phyloP scores from a whole-genome alignment of 92 coral and sea anemone species.

The Palythoa grandiflora region DNA sequence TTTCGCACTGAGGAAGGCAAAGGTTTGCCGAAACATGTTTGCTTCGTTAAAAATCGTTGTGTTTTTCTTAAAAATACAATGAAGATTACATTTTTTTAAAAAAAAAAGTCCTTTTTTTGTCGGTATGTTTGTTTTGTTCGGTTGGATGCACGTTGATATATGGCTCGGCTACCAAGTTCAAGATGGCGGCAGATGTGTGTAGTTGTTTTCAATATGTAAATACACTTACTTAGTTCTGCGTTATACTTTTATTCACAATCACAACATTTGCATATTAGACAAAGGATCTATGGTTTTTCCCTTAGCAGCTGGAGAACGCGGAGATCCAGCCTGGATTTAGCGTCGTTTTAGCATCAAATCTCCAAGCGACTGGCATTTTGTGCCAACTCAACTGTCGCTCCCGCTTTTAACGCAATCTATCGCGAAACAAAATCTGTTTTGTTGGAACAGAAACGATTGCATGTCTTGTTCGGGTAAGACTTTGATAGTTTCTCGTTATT shows the following conservation, averaged over 20 bases:
- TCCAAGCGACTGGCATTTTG: conserved; percentile 23
- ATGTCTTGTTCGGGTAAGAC: conserved; percentile 12
- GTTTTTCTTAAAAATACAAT: too few relatives aligned
- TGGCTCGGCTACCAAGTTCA: neutral
- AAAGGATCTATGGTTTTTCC: conserved; percentile 81
- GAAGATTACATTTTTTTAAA: too few relatives aligned
- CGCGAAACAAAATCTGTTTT: neutral
- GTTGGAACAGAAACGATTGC: neutral
- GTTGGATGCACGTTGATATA: neutral
- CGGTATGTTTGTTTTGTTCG: too few relatives aligned
- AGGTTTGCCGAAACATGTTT: too few relatives aligned
- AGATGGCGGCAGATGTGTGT: too few relatives aligned
- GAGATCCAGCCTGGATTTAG: neutral
- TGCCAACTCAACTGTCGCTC: neutral
- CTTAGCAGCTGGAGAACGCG: conserved; percentile 69
- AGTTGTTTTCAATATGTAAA: neutral
- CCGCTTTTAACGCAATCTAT: neutral
- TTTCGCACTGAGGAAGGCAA: too few relatives aligned
- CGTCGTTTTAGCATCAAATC: conserved; percentile 30
- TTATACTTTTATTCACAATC: conserved; percentile 4
- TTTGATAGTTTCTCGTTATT: neutral
- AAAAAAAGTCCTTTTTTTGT: too few relatives aligned
- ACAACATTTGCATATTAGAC: conserved; percentile 47
- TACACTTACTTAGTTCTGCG: neutral
- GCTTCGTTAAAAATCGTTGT: too few relatives aligned